These are phyloP conservation scores for Acronicta psi DNA, from an alignment of 2,888 invertebrate species.

Conservation along the genomic window DNA sequence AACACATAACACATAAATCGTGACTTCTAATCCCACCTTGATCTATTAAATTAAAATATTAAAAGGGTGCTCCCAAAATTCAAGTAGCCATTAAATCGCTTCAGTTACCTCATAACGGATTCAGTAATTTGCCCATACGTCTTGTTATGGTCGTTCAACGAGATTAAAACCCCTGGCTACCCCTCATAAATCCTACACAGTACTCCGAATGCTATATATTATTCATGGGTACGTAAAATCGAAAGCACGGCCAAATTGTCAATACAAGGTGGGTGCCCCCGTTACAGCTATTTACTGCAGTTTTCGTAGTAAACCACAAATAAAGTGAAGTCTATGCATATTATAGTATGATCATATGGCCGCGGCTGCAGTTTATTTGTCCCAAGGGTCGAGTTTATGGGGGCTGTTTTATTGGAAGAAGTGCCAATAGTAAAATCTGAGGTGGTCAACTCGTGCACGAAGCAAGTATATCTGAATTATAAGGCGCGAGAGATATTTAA, in stretches of 20 bases:
- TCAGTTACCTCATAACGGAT: conserved; percentile 80
- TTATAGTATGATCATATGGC: conserved; percentile 86
- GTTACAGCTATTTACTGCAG: conserved; percentile 68
- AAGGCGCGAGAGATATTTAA: no score
- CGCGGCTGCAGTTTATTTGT: conserved; percentile 78
- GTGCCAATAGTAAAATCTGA: conserved; percentile 80
- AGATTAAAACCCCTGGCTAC: conserved; percentile 86
- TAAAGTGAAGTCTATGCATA: conserved; percentile 87
- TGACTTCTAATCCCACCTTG: conserved; percentile 64
- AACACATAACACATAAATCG: conserved; percentile 62
- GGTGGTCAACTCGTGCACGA: conserved; percentile 63
- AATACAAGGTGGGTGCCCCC: conserved; percentile 60
- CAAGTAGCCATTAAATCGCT: conserved; percentile 82
- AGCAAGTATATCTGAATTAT: not conserved
- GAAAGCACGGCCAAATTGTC: conserved; percentile 77
- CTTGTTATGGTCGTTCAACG: conserved; percentile 86
- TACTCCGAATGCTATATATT: conserved; percentile 79
- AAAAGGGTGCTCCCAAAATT: conserved; percentile 76
- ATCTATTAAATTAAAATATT: conserved; percentile 79
- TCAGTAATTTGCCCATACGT: conserved; percentile 87
- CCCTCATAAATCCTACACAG: conserved; percentile 86
- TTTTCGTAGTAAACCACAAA: conserved; percentile 78
- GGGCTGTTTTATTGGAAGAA: conserved; percentile 78
- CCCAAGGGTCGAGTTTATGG: conserved; percentile 79
- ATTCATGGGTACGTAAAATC: conserved; percentile 85